phyloP scores from a whole-genome alignment of 2,113 vertebrate species.

The Columba livia region DNA sequence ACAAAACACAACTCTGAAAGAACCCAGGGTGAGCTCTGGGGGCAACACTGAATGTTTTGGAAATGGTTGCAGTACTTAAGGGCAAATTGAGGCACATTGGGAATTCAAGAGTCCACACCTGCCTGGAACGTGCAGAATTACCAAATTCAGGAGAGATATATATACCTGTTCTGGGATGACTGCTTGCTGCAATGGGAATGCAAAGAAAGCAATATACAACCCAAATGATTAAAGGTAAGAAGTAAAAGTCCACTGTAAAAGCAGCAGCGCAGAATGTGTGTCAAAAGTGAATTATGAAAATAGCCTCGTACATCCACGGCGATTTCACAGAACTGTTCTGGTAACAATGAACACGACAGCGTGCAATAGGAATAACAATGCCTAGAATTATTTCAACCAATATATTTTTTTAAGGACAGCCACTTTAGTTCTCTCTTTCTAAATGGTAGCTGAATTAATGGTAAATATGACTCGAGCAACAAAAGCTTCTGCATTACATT shows the following conservation, averaged over 20 bases:
- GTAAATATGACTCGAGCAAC: background rate
- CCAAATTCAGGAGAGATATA: background rate
- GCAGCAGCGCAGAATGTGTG: background rate
- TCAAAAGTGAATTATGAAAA: slow-evolving; percentile 50
- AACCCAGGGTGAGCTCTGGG: background rate
- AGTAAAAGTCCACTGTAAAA: background rate
- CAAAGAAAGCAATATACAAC: background rate
- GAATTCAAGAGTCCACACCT: background rate
- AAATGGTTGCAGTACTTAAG: background rate
- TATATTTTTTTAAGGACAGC: background rate
- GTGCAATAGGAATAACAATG: slow-evolving; percentile 5
- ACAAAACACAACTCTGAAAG: background rate
- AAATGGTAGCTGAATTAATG: background rate
- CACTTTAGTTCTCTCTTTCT: background rate
- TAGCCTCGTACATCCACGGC: background rate
- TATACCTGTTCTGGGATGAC: background rate
- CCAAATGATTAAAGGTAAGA: background rate
- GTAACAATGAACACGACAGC: background rate
- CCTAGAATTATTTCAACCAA: background rate
- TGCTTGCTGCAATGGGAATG: background rate
- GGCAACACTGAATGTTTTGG: background rate
- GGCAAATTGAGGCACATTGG: fast-evolving
- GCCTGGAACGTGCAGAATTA: background rate
- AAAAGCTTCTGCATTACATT: background rate
- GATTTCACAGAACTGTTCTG: background rate